Base-by-base conservation (phyloP, 1,140 invertebrate genomes). In the Asbolus verrucosus region DNA sequence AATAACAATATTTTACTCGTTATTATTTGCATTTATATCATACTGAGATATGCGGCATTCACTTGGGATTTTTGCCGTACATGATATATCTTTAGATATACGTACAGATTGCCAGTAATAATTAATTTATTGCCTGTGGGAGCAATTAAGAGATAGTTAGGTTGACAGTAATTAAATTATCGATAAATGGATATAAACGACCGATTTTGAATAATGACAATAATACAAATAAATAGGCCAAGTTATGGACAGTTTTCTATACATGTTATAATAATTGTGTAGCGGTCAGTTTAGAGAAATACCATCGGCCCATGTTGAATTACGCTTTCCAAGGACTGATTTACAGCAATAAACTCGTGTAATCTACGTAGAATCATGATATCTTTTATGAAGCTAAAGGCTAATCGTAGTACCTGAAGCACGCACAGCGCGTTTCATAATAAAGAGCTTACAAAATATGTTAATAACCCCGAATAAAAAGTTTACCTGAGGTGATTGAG, bases 371-470 rank as follows among this genome's bases (percentile, higher is more conserved):
- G 59, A 39, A 62, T 62, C 59, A 39, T 62, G 46, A 54, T 54
- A 54, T 54, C 46, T 54, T 62, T 62, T 62, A 62, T 62, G 30
- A 39, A 62, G 59, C 59, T 62, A 62, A 62, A 62, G 59, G 59
- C 59, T 62, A 62, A 62, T 62, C 59, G 59, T 62, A 33, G 59
- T 62, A 62, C 59, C 36, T 36, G 30, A 36, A 62, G 59, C 59
- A 68, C 66, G 66, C 67, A 69, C 67, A 69, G 59, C 67, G 50
- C 59, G 67, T 69, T 63, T 46, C 59, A 50, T 69, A 71, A 71
- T 71, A 67, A 71, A 71, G 65, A 60, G 65, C 69, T 71, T 71
- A 67, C 65, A 69, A 69, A 71, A 71, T 71, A 71, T 71, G 69
- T 71, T 71, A 71, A 71, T 71, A 71, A 71, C 69, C 69, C 39